Evolutionary conservation across 2,888 invertebrate genomes (phyloP), one percentile per base, ranked within the genome.

Genomic region (Mechanitis mazaeus): DNA sequence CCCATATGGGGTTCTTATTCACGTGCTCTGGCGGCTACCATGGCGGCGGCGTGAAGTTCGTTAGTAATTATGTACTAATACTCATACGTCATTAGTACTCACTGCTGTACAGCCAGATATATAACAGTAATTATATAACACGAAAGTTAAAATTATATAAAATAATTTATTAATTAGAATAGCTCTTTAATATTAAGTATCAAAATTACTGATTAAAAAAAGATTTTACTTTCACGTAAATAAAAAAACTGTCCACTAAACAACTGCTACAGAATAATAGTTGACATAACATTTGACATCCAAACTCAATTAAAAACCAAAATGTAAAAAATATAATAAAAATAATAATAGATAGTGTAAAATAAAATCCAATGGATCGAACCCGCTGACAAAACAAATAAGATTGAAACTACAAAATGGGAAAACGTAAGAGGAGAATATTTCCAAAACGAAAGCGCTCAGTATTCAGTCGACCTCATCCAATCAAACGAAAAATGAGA

Each of bases 401-500:
- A 45, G 45, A 33, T 57, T 38, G 4, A 45, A 55, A 20, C 1
- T 45, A 56, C 20, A 75, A 57, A 63, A 83, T 85, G 84, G 83
- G 80, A 1, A 84, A 80, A 54, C 75, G 75, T 2, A 79, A 73
- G 42, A 68, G 80, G 58, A 75, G 76, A 61, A 75, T 80, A 20
- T 83, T 84, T 45, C 79, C 78, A 0, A 83, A 75, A 64, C 79
- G 74, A 57, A 84, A 85, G 63, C 68, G 76, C 12, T 84, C 84
- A 0, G 79, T 85, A 0, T 85, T 84, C 71, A 81, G 84, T 2
- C 72, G 84, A 68, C 85, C 85, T 0, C 81, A 84, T 61, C 84
- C 84, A 0, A 83, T 84, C 4, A 76, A 81, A 47, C 68, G 84
- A 3, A 85, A 84, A 63, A 82, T 84, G 74, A 72, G 77, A 66